Conservation (phyloP, 1,140 invertebrate genomes). For the Drosophila pseudoananassae region DNA sequence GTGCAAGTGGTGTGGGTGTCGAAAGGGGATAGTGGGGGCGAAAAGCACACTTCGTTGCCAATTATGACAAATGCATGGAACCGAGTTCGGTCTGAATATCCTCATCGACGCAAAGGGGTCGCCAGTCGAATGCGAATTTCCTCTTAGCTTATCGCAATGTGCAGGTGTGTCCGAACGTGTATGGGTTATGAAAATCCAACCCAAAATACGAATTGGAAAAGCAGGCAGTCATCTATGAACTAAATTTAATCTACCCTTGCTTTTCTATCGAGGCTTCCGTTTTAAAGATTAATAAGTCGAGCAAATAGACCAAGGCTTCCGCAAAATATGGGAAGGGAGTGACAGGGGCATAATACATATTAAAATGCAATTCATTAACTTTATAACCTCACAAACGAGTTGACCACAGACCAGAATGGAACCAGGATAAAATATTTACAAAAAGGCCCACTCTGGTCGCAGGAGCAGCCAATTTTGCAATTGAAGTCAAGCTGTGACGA, state of each 20-base stretch:
- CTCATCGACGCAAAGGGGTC: constrained; percentile 45
- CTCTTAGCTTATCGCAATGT: constrained; percentile 17
- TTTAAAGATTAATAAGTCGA: constrained; percentile 41
- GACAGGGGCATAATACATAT: constrained; percentile 34
- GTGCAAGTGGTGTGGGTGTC: background rate
- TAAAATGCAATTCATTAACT: constrained; percentile 62
- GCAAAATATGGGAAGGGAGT: background rate
- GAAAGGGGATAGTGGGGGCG: background rate
- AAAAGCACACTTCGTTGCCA: constrained; percentile 37
- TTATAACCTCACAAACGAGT: constrained; percentile 38
- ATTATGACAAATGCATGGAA: constrained; percentile 79
- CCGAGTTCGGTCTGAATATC: constrained; percentile 62
- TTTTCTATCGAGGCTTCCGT: constrained; percentile 19
- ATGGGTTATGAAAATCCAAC: constrained; percentile 2
- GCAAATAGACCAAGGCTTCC: background rate
- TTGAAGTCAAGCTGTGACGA: constrained; percentile 47
- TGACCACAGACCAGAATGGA: constrained; percentile 43
- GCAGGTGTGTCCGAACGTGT: constrained; percentile 29
- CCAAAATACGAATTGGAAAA: background rate
- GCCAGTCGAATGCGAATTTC: constrained; percentile 23
- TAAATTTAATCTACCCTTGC: constrained; percentile 30
- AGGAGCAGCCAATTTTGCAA: constrained; percentile 45
- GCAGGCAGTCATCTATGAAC: background rate
- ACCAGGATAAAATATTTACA: constrained; percentile 59
- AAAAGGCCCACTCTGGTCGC: constrained; percentile 37